A percentile compares a stretch with the other conserved stretches of the same genome.
Conservation (phyloP, 2,797 vertebrate species). For the Mus caroli region DNA sequence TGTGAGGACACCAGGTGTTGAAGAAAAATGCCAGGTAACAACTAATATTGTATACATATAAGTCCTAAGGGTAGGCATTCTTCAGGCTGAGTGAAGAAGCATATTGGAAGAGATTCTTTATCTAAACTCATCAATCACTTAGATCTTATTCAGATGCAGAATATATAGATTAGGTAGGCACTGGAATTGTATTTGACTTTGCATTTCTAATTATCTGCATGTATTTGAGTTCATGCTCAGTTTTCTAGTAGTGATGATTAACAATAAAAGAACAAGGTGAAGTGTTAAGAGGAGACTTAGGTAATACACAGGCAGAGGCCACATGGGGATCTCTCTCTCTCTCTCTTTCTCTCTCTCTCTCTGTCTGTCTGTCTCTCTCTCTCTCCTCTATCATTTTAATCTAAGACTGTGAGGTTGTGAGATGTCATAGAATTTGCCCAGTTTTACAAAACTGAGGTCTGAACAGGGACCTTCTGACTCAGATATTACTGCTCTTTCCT, state of each 20-base stretch:
- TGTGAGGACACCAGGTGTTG: rapidly evolving
- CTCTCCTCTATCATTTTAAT: neutral
- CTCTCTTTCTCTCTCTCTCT: no score
- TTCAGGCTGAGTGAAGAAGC: neutral
- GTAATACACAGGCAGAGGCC: neutral
- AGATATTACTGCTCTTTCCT: neutral
- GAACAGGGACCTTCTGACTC: neutral
- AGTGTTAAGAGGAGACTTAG: neutral
- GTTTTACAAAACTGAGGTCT: neutral
- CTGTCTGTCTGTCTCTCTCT: neutral
- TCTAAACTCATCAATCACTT: neutral
- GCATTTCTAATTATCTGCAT: neutral
- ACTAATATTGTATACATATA: neutral
- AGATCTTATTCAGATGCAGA: neutral
- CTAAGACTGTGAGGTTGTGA: neutral
- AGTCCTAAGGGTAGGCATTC: neutral
- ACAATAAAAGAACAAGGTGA: neutral
- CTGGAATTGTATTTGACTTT: neutral
- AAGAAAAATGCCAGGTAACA: neutral
- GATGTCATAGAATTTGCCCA: neutral
- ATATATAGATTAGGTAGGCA: neutral
- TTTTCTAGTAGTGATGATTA: neutral
- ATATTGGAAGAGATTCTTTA: neutral
- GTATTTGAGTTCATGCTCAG: neutral
- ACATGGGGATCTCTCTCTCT: rapidly evolving